A percentile compares a stretch with the other conserved stretches of the same genome.
phyloP scores from a whole-genome alignment of 1,140 invertebrate species.

The Leguminivora glycinivorella region DNA sequence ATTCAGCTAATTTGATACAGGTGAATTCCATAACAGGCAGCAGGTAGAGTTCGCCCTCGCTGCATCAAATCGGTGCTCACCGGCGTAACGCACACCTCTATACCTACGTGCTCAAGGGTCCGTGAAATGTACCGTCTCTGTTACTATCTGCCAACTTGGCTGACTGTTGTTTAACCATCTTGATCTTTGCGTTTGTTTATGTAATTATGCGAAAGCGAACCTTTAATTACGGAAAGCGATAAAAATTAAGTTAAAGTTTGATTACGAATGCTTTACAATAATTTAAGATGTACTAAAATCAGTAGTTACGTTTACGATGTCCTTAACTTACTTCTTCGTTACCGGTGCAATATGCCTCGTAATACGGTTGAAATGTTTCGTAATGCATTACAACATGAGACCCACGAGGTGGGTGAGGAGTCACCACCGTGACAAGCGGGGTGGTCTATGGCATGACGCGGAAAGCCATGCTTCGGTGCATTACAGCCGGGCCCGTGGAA shows the following conservation, averaged over 20 bases:
- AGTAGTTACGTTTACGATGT: constrained; percentile 3
- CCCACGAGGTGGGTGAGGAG: constrained; percentile 48
- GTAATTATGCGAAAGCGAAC: not conserved
- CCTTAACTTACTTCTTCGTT: not conserved
- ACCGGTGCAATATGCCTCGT: constrained; percentile 20
- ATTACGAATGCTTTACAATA: not conserved
- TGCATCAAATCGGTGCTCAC: constrained; percentile 64
- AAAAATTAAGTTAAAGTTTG: not conserved
- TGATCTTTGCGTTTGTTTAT: constrained; percentile 4
- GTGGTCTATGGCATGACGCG: constrained; percentile 69
- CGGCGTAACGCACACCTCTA: constrained; percentile 44
- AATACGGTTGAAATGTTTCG: constrained; percentile 31
- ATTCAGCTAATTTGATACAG: constrained; percentile 11
- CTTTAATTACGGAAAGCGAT: not conserved
- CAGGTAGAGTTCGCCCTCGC: constrained; percentile 39
- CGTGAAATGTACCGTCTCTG: constrained; percentile 53
- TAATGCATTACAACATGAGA: constrained; percentile 37
- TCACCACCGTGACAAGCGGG: constrained; percentile 71
- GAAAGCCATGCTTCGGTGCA: constrained; percentile 64
- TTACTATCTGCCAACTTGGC: constrained; percentile 14
- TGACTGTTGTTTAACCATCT: not conserved
- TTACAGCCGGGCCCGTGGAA: constrained; percentile 50
- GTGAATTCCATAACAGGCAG: constrained; percentile 43
- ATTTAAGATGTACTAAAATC: constrained; percentile 9
- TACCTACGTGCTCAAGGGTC: constrained; percentile 57